Evolutionary conservation across 1,140 invertebrate species (phyloP).

Genomic region (Philotrypesis tridentata): DNA sequence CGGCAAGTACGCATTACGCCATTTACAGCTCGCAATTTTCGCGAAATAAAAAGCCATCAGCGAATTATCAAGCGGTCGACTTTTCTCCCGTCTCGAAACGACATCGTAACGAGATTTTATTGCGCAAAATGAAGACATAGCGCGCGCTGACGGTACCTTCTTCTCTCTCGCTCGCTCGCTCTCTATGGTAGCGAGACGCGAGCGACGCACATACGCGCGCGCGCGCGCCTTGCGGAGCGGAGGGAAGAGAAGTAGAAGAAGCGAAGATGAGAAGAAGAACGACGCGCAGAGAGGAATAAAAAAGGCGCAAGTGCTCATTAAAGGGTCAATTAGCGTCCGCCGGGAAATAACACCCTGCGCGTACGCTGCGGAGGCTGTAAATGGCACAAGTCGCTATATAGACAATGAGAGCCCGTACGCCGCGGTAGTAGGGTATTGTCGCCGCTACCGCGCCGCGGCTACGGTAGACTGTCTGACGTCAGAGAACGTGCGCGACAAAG

Average conservation of each 20-base stretch:
- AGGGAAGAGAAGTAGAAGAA: neutral
- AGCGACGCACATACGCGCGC: neutral
- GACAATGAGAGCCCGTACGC: neutral
- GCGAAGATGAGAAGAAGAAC: no score
- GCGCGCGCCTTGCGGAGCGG: neutral
- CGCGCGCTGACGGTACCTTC: neutral
- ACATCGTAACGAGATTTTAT: constrained; percentile 40
- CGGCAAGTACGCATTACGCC: neutral
- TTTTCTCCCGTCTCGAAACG: constrained; percentile 12
- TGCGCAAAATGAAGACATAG: constrained; percentile 36
- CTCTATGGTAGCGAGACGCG: no score
- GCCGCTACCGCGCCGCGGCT: neutral
- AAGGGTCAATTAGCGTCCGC: constrained; percentile 25
- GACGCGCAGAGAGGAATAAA: no score
- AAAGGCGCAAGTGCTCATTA: constrained; percentile 24
- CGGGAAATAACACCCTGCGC: constrained; percentile 19
- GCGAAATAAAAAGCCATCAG: constrained; percentile 12
- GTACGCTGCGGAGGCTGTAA: neutral
- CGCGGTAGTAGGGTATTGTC: constrained; percentile 1
- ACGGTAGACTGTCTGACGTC: constrained; percentile 55
- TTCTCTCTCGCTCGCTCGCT: no score
- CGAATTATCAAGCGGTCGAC: neutral
- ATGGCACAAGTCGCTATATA: neutral
- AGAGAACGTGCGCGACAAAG: constrained; percentile 67
- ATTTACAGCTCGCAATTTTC: constrained; percentile 20